Percentiles rank a stretch among this genome's conserved stretches.
These are phyloP conservation scores for Holotrichia oblita DNA, from an alignment of 1,140 invertebrate genomes.

Conservation along the genomic window DNA sequence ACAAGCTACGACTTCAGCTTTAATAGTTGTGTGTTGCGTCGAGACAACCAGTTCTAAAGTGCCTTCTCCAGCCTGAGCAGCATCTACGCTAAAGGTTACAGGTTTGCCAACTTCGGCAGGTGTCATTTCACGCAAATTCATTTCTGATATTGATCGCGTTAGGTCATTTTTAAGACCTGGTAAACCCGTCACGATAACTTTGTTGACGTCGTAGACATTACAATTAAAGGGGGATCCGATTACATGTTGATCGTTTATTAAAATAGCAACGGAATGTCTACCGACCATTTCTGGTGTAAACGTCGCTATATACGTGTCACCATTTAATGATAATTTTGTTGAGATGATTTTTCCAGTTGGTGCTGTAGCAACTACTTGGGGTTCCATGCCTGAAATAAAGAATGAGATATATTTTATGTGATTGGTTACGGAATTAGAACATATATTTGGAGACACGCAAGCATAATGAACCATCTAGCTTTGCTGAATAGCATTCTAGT, in stretches of 20 bases:
- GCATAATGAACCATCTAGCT: too few relatives aligned
- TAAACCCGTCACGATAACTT: conserved; percentile 81
- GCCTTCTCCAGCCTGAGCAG: conserved; percentile 94
- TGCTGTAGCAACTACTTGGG: conserved; percentile 78
- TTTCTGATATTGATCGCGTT: conserved; percentile 62
- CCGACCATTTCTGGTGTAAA: conserved; percentile 88
- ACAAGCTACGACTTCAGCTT: conserved; percentile 84
- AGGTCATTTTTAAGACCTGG: conserved; percentile 63
- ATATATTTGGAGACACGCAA: too few relatives aligned
- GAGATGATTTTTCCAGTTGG: conserved; percentile 81
- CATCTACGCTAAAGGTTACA: conserved; percentile 92
- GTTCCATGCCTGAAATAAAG: conserved; percentile 65
- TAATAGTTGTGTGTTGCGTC: conserved; percentile 86
- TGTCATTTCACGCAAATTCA: conserved; percentile 65
- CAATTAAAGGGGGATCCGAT: conserved; percentile 92
- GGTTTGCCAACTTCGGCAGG: conserved; percentile 81
- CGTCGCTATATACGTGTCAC: conserved; percentile 75
- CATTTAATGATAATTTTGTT: conserved; percentile 68
- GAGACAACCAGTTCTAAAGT: conserved; percentile 95
- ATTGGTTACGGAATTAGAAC: background rate
- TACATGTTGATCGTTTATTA: conserved; percentile 83
- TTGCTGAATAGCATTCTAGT: too few relatives aligned
- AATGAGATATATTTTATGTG: background rate
- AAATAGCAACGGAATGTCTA: conserved; percentile 82
- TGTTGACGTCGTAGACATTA: conserved; percentile 91